Evolutionary conservation across 2,888 invertebrate species (phyloP).

Genomic region (Mythimna pallens): DNA sequence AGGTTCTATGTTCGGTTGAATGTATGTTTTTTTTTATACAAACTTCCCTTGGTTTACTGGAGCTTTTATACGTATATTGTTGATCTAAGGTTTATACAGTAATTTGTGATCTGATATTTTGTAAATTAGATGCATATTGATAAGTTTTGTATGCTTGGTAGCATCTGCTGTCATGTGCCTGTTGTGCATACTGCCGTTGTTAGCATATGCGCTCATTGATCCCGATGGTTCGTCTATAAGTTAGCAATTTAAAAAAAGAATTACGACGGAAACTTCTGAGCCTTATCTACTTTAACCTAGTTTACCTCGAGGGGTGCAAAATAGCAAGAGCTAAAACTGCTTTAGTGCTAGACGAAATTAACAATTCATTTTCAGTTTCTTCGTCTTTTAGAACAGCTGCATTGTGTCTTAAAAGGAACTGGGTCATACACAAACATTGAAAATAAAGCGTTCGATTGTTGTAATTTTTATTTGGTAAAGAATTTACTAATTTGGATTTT

Average conservation of each 20-base stretch:
- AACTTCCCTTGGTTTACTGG: not conserved
- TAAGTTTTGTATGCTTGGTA: slow-evolving; percentile 38
- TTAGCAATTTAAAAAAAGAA: not conserved
- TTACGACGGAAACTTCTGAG: not conserved
- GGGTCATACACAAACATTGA: too few species aligned
- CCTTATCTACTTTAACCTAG: too few species aligned
- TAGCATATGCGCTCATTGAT: not conserved
- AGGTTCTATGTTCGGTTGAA: too few species aligned
- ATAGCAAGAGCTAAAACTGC: slow-evolving; percentile 5
- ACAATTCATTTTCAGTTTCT: not conserved
- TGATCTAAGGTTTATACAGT: too few species aligned
- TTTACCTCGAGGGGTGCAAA: not conserved
- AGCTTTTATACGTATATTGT: not conserved
- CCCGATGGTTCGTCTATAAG: not conserved
- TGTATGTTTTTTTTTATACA: too few species aligned
- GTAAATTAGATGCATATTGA: too few species aligned
- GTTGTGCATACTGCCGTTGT: slow-evolving; percentile 29
- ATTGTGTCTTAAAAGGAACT: slow-evolving; percentile 7
- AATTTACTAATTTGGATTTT: too few species aligned
- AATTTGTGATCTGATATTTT: too few species aligned
- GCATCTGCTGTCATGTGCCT: slow-evolving; percentile 7
- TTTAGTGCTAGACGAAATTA: not conserved
- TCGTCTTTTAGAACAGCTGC: slow-evolving; percentile 7
- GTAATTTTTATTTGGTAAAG: too few species aligned
- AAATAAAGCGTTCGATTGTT: too few species aligned